Conservation (phyloP, 2,888 invertebrate genomes). For the Nemapogon koenigi region DNA sequence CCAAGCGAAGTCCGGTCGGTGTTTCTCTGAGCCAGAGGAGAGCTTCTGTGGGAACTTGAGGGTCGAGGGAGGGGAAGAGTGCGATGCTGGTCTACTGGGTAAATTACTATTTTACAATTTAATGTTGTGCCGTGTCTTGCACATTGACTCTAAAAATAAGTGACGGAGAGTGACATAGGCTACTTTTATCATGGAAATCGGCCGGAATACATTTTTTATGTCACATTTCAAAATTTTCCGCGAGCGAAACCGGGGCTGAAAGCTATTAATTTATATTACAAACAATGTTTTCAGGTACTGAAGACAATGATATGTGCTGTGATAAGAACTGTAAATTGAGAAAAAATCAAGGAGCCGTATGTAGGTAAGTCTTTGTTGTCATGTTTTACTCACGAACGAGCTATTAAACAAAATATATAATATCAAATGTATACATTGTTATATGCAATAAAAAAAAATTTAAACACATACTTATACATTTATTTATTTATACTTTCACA, state of each 20-base stretch:
- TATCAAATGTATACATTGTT: no score
- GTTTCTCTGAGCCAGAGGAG: constrained; percentile 93
- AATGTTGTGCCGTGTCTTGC: background rate
- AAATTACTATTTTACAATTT: constrained; percentile 7
- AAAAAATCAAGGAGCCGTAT: constrained; percentile 83
- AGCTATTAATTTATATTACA: background rate
- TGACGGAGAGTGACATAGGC: background rate
- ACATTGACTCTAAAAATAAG: background rate
- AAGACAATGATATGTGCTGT: constrained; percentile 93
- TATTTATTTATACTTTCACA: no score
- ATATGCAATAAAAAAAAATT: no score
- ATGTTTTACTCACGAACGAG: no score
- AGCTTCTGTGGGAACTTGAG: constrained; percentile 96
- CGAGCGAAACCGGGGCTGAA: background rate
- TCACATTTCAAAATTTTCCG: no score
- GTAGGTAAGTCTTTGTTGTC: constrained; percentile 70
- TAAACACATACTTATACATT: no score
- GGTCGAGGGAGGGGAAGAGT: constrained; percentile 95
- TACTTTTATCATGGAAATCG: no score
- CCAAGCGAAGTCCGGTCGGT: constrained; percentile 88
- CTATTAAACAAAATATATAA: no score
- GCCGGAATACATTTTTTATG: no score
- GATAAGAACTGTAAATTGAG: constrained; percentile 90
- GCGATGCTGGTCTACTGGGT: constrained; percentile 93
- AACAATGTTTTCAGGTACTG: constrained; percentile 65